These are phyloP conservation scores for Onthophagus taurus DNA, from an alignment of 1,140 invertebrate genomes.

Conservation along the genomic window DNA sequence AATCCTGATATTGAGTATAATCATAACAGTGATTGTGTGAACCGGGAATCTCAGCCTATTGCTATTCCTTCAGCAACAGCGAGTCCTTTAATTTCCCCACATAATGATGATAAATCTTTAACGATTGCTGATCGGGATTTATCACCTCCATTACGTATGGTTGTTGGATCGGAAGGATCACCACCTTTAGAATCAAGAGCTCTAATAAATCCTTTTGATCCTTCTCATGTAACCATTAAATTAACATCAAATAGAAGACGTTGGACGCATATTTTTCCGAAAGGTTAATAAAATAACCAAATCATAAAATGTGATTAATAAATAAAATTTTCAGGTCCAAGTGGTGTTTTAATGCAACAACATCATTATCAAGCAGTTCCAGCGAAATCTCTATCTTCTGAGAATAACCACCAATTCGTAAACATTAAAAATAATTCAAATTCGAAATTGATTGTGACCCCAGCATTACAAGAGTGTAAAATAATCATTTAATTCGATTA, in stretches of 20 bases:
- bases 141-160: constrained; percentile 44
- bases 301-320: constrained; percentile 13
- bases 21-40: constrained; percentile 27
- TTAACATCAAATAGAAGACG: constrained; percentile 90
- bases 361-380: constrained; percentile 85
- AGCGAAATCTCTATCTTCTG: constrained; percentile 34
- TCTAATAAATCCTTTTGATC: constrained; percentile 94
- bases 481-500: too few species aligned
- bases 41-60: constrained; percentile 44
- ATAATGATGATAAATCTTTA: constrained; percentile 25
- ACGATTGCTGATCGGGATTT: constrained; percentile 39
- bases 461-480: too few species aligned
- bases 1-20: constrained; percentile 57
- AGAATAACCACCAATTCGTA: constrained; percentile 4
- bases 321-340: constrained; percentile 51
- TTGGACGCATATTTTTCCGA: constrained; percentile 98
- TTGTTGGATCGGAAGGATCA: constrained; percentile 48
- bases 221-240: constrained; percentile 92
- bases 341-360: constrained; percentile 81
- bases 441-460: too few species aligned
- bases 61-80: constrained; percentile 41
- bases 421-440: constrained; percentile 6
- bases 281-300: constrained; percentile 47
- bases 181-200: constrained; percentile 45
- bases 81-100: constrained; percentile 30